Evolutionary conservation across 2,888 invertebrate genomes (phyloP), one percentile per base, ranked within the genome.

Genomic region (Protodeltote pygarga): DNA sequence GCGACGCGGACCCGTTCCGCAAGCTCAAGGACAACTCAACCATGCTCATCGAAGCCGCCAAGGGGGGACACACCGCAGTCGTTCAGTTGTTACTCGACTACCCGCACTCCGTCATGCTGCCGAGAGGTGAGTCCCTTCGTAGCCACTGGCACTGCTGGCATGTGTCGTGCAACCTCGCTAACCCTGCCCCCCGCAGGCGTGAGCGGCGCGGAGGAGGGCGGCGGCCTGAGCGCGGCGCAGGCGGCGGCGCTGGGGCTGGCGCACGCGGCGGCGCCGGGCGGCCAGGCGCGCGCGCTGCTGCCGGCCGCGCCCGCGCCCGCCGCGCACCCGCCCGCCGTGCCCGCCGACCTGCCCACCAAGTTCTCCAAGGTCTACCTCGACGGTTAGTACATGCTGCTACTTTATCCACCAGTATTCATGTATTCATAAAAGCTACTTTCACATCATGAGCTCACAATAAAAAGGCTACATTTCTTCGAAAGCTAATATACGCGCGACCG

Each of bases 1-100:
- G 97, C 89, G 96, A 97, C 70, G 98, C 98, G 27, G 98, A 99
- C 93, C 98, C 98, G 34, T 97, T 97, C 87, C 97, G 98, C 92
- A 98, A 98, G 91, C 94, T 99, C 35, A 98, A 99, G 93, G 99
- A 99, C 91, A 98, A 98, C 86, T 98, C 98, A 52, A 99, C 98
- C 40, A 99, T 99, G 96, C 93, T 99, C 68, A 99, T 99, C 73
- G 99, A 99, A 90, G 99, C 99, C 35, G 97, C 99, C 32, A 98
- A 98, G 90, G 98, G 99, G 34, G 99, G 99, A 0, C 99, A 99
- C 88, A 98, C 98, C 13, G 95, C 95, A 65, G 98, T 99, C 47
- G 99, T 99, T 51, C 97, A 98, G 87, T 93, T 99, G 71, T 92
- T 99, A 65, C 94, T 99, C 64, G 99, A 99, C 89, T 99, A 97